A percentile compares a stretch with the other conserved stretches of the same genome.
These are phyloP conservation scores for Podarcis cretensis DNA, from an alignment of 2,113 vertebrate species.

Conservation along the genomic window DNA sequence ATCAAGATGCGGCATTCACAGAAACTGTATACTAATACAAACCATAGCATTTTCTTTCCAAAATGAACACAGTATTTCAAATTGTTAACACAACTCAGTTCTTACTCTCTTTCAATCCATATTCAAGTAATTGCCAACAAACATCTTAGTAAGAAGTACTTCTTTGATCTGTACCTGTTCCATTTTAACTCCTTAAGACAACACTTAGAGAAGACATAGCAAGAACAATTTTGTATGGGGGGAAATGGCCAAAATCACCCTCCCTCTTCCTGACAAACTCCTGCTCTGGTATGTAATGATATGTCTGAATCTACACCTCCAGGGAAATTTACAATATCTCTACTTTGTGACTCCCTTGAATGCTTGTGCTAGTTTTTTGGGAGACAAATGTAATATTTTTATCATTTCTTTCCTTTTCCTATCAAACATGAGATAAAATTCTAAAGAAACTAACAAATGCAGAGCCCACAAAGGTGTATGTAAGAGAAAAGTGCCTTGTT, in stretches of 20 bases:
- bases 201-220: neutral
- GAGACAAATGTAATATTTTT: conserved; percentile 66
- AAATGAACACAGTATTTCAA: neutral
- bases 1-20: neutral
- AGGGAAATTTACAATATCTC: conserved; percentile 65
- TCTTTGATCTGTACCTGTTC: neutral
- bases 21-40: neutral
- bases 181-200: neutral
- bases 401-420: conserved; percentile 65
- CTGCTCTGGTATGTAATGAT: conserved; percentile 33
- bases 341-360: conserved; percentile 63
- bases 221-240: conserved; percentile 16
- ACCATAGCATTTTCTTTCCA: conserved; percentile 18
- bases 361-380: conserved; percentile 61
- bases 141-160: neutral
- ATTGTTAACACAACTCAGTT: neutral
- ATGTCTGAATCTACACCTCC: conserved; percentile 51
- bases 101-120: neutral
- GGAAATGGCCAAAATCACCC: conserved; percentile 1
- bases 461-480: conserved; percentile 57
- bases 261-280: conserved; percentile 21
- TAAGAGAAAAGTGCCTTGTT: conserved; percentile 48
- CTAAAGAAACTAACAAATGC: conserved; percentile 52
- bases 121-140: neutral
- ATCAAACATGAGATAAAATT: conserved; percentile 62